Conservation (phyloP, 2,888 invertebrate species). For the Netelia fuscicornis region DNA sequence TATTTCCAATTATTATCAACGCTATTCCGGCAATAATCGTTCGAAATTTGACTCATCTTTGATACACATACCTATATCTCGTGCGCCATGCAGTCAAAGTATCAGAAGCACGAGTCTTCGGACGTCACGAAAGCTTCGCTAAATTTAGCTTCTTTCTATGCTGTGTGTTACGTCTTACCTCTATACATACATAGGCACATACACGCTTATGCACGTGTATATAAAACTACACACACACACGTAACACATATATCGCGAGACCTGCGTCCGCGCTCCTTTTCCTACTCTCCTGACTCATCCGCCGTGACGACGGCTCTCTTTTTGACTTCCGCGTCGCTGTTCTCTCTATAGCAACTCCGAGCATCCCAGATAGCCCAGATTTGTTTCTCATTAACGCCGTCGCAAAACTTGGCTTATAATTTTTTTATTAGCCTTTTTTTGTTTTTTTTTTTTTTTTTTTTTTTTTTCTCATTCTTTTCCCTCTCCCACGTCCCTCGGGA, state of each 20-base stretch:
- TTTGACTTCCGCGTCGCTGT: slow-evolving; percentile 52
- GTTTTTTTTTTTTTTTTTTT: not conserved
- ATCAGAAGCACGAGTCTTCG: slow-evolving; percentile 37
- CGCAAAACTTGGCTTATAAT: not conserved
- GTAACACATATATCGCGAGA: not conserved
- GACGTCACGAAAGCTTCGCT: slow-evolving; percentile 58
- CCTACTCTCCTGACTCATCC: slow-evolving; percentile 54
- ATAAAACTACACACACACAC: not conserved
- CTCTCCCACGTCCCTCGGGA: not conserved
- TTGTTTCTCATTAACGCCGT: not conserved
- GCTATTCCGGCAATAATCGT: not conserved
- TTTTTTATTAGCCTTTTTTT: not conserved
- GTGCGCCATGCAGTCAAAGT: not conserved
- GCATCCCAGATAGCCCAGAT: too few relatives aligned
- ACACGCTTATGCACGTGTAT: not conserved
- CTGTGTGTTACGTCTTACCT: slow-evolving; percentile 27
- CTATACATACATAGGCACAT: not conserved
- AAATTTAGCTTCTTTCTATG: slow-evolving; percentile 53
- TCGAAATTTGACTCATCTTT: not conserved
- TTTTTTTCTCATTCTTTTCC: not conserved
- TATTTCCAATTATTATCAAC: not conserved
- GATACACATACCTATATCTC: not conserved
- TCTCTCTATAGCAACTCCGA: not conserved
- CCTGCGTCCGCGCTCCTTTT: slow-evolving; percentile 42
- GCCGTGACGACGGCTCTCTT: slow-evolving; percentile 47